Percentiles rank a stretch among this genome's conserved stretches.
phyloP scores from a whole-genome alignment of 2,888 invertebrate genomes.

The Eupelmus urozonus region DNA sequence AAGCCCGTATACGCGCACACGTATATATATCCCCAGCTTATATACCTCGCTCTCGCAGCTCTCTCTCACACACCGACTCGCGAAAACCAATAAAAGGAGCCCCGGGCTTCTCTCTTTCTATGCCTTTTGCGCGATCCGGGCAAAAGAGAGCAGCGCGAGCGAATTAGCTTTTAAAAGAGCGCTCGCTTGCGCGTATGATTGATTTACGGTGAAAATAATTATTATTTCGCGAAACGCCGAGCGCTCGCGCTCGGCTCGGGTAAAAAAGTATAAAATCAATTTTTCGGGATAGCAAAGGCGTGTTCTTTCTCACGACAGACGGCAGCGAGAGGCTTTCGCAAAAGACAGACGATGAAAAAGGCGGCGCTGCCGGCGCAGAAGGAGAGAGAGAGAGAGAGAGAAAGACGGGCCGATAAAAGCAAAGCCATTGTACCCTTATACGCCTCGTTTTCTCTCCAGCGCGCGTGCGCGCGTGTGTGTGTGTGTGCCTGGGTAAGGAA shows the following conservation, averaged over 20 bases:
- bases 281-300: conserved; percentile 58
- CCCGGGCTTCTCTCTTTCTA: too few relatives aligned
- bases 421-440: conserved; percentile 53
- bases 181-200: conserved; percentile 55
- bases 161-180: conserved; percentile 61
- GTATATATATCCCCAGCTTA: background rate
- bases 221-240: conserved; percentile 60
- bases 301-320: conserved; percentile 59
- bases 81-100: conserved; percentile 57
- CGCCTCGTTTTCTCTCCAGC: conserved; percentile 39
- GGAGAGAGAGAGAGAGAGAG: conserved; percentile 32
- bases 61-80: conserved; percentile 11
- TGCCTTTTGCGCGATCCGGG: conserved; percentile 47
- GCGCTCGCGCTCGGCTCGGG: conserved; percentile 1
- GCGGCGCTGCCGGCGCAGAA: conserved; percentile 49
- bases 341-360: conserved; percentile 60
- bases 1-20: conserved; percentile 31
- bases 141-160: conserved; percentile 52
- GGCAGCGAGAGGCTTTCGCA: conserved; percentile 34
- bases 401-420: conserved; percentile 53
- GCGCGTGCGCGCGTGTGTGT: background rate
- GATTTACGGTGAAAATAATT: conserved; percentile 61
- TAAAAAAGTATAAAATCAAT: conserved; percentile 60
- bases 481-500: conserved; percentile 72
- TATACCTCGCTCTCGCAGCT: too few relatives aligned